Evolutionary conservation across 2,797 vertebrate genomes (phyloP).

Genomic region (Melanitta fusca): DNA sequence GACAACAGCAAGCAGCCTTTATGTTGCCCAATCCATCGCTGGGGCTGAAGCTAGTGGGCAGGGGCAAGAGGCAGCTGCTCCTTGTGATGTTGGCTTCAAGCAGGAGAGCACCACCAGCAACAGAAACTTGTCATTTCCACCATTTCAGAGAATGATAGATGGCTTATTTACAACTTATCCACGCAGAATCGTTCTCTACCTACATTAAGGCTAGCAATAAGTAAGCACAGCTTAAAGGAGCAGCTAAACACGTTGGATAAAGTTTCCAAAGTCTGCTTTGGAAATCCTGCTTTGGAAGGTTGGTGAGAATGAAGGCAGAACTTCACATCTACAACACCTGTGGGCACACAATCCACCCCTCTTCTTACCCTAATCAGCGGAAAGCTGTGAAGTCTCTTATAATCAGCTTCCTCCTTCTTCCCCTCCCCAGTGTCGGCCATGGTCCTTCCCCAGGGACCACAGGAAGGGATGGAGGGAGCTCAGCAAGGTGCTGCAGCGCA

Average conservation of each 20-base stretch:
- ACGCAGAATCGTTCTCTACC: not conserved
- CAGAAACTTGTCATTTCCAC: not conserved
- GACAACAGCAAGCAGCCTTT: not conserved
- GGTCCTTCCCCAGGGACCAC: slow-evolving; percentile 62
- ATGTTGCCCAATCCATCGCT: fast-evolving
- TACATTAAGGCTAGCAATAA: not conserved
- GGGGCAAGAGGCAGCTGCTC: not conserved
- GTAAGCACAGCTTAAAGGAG: not conserved
- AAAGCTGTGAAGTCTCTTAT: slow-evolving; percentile 96
- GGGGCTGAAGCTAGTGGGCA: not conserved
- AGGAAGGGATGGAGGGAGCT: not conserved
- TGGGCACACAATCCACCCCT: not conserved
- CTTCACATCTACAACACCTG: not conserved
- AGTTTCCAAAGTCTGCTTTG: not conserved
- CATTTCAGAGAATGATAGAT: not conserved
- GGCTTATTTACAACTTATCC: not conserved
- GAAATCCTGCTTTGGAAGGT: not conserved
- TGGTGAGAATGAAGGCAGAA: not conserved
- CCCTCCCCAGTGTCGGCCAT: slow-evolving; percentile 89
- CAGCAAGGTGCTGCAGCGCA: not conserved
- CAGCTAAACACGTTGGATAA: not conserved
- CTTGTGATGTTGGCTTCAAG: not conserved
- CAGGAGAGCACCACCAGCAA: not conserved
- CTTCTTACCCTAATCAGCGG: slow-evolving; percentile 93
- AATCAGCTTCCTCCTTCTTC: slow-evolving; percentile 97